Percentiles rank a stretch among this genome's conserved stretches.
Conservation (phyloP, 2,888 invertebrate genomes). For the Eumacrocentrus americanus region DNA sequence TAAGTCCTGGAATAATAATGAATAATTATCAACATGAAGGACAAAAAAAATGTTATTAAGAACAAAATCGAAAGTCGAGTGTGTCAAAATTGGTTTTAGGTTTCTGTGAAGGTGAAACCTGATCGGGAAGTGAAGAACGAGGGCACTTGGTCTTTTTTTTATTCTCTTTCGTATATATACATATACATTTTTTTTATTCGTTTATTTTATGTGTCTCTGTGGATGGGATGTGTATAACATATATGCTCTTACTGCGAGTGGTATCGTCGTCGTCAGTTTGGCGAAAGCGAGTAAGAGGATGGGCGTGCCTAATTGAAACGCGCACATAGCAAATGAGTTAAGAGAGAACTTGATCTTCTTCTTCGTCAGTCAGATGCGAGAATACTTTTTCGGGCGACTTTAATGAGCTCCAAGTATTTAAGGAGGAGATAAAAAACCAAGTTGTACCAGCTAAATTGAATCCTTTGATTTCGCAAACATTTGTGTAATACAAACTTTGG, state of each 20-base stretch:
- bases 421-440: background rate
- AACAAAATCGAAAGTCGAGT: constrained; percentile 15
- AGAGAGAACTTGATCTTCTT: no score
- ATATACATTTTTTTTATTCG: constrained; percentile 22
- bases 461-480: background rate
- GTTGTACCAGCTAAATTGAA: background rate
- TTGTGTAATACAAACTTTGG: background rate
- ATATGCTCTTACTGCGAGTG: background rate
- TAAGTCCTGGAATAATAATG: constrained; percentile 30
- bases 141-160: constrained; percentile 27
- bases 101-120: constrained; percentile 33
- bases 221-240: no score
- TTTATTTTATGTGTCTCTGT: background rate
- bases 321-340: background rate
- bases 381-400: background rate
- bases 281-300: constrained; percentile 15
- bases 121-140: constrained; percentile 35
- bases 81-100: constrained; percentile 11
- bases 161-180: constrained; percentile 15
- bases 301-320: constrained; percentile 14
- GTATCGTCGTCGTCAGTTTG: constrained; percentile 19
- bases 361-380: no score
- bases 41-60: background rate
- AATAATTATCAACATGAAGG: background rate
- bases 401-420: background rate